Evolutionary conservation across 1,140 invertebrate genomes (phyloP).

Genomic region (Lamellibrachia luymesi): DNA sequence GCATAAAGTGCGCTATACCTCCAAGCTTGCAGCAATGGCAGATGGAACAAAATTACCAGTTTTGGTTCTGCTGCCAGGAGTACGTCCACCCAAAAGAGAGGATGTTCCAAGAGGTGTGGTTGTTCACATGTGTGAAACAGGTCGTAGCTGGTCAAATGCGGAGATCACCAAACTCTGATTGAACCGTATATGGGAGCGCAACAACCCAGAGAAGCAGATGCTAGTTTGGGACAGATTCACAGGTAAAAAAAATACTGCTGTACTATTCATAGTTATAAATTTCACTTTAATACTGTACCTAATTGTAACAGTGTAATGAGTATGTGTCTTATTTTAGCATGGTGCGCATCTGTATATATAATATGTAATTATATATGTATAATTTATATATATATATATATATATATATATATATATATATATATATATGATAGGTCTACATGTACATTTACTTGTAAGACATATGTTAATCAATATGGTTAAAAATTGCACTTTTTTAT

Average conservation of each 20-base stretch:
- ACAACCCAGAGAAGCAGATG: neutral
- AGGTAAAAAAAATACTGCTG: neutral
- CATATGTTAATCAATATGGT: too few relatives aligned
- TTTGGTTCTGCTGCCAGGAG: conserved; percentile 6
- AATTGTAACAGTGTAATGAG: too few relatives aligned
- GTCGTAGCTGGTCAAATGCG: neutral
- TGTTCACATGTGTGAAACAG: conserved; percentile 10
- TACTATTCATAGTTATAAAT: too few relatives aligned
- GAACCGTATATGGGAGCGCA: neutral
- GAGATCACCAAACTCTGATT: neutral
- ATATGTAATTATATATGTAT: too few relatives aligned
- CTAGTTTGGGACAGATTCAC: conserved; percentile 10
- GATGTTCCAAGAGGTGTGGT: neutral
- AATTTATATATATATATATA: too few relatives aligned
- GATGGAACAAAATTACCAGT: neutral
- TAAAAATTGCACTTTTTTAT: too few relatives aligned
- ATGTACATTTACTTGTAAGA: too few relatives aligned
- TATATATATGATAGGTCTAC: too few relatives aligned
- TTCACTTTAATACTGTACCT: too few relatives aligned
- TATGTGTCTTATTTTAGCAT: too few relatives aligned
- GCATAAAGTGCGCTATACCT: neutral
- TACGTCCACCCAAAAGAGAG: neutral
- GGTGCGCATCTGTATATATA: too few relatives aligned
- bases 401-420: too few relatives aligned
- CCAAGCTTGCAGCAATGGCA: neutral